Evolutionary conservation across 2,888 invertebrate genomes (phyloP).

Genomic region (Eurois occulta): DNA sequence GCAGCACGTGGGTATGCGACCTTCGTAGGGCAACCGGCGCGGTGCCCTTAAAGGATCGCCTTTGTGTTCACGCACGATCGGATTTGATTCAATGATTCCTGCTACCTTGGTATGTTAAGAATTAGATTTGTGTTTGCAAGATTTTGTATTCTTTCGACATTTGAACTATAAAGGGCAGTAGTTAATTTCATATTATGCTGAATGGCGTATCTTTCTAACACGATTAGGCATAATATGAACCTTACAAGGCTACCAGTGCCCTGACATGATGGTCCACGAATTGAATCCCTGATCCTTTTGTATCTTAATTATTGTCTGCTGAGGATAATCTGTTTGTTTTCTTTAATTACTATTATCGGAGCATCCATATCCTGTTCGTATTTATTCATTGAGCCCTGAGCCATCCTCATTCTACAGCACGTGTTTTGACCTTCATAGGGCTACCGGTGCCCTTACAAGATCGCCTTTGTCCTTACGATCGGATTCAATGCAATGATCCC

Average conservation of each 20-base stretch:
- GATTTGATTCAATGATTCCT: constrained; percentile 36
- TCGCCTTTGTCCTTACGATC: constrained; percentile 69
- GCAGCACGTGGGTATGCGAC: constrained; percentile 69
- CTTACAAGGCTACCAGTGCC: not conserved
- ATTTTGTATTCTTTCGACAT: not conserved
- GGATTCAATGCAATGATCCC: constrained; percentile 31
- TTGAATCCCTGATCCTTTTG: not conserved
- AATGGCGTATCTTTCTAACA: not conserved
- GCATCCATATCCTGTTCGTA: not conserved
- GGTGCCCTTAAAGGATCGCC: constrained; percentile 71
- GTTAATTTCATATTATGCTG: not conserved
- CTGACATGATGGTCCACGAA: not conserved
- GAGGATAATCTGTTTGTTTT: not conserved
- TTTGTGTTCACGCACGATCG: constrained; percentile 70
- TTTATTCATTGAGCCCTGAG: not conserved
- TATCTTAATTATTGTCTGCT: not conserved
- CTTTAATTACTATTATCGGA: not conserved
- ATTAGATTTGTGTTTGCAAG: constrained; percentile 47
- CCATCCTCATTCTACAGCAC: constrained; percentile 16
- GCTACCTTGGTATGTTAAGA: constrained; percentile 52
- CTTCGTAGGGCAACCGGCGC: constrained; percentile 75
- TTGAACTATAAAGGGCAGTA: not conserved
- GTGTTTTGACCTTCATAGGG: constrained; percentile 75
- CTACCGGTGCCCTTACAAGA: constrained; percentile 25
- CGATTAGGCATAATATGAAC: not conserved